Evolutionary conservation across 2,113 vertebrate species (phyloP).

Genomic region (Aramus guarauna): DNA sequence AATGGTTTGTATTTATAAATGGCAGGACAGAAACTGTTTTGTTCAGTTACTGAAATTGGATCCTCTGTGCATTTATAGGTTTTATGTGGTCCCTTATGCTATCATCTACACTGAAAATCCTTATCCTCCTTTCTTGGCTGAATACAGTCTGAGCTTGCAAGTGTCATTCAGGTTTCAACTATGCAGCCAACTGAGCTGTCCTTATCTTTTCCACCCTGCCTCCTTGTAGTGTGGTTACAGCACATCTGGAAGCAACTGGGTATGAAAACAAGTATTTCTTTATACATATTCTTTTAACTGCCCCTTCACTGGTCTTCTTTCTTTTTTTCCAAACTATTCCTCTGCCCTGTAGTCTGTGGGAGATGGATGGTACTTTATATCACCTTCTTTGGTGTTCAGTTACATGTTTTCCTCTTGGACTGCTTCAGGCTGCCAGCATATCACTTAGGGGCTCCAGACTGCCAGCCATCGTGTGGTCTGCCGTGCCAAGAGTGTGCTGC

Average conservation of each 20-base stretch:
- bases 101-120: not conserved
- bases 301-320: not conserved
- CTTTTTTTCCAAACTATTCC: not conserved
- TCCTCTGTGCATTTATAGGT: not conserved
- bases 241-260: not conserved
- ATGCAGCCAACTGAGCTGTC: not conserved
- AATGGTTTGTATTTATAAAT: not conserved
- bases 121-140: not conserved
- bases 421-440: not conserved
- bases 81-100: not conserved
- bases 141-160: not conserved
- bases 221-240: not conserved
- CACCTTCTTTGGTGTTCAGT: not conserved
- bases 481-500: not conserved
- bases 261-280: not conserved
- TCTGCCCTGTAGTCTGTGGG: not conserved
- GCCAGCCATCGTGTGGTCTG: fast-evolving
- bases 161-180: not conserved
- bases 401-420: not conserved
- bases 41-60: not conserved
- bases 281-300: not conserved
- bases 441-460: not conserved
- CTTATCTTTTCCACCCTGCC: not conserved
- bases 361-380: not conserved
- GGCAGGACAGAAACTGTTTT: not conserved